Percentiles rank a stretch among this genome's conserved stretches.
phyloP scores from a whole-genome alignment of 1,140 invertebrate genomes.

The Nephila pilipes region DNA sequence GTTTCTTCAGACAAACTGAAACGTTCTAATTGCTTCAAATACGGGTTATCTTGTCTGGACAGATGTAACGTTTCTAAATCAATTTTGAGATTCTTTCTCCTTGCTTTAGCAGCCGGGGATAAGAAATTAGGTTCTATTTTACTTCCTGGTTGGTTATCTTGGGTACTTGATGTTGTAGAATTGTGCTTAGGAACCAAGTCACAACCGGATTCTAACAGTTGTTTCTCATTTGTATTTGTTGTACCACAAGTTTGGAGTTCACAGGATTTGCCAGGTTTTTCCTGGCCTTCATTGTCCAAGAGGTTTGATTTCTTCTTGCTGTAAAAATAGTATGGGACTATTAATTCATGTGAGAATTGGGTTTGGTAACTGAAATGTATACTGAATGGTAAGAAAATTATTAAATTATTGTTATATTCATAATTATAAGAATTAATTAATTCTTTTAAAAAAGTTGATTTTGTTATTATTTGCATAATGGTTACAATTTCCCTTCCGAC shows the following conservation, averaged over 20 bases:
- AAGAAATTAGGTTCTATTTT: conserved; percentile 38
- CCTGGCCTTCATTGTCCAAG: conserved; percentile 22
- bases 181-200: conserved; percentile 1
- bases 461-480: too few species aligned
- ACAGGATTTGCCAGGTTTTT: conserved; percentile 1
- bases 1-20: conserved; percentile 72
- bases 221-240: background rate
- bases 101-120: conserved; percentile 75
- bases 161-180: background rate
- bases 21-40: conserved; percentile 84
- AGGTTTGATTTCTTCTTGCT: conserved; percentile 59
- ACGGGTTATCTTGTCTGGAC: conserved; percentile 91
- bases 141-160: background rate
- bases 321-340: background rate
- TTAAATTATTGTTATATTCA: too few species aligned
- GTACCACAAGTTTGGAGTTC: conserved; percentile 1
- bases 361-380: too few species aligned
- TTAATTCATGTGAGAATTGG: too few species aligned
- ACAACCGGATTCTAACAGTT: background rate
- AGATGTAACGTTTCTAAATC: conserved; percentile 90
- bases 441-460: too few species aligned
- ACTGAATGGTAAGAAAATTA: too few species aligned
- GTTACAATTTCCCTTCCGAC: too few species aligned
- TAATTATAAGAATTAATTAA: too few species aligned
- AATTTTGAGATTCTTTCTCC: conserved; percentile 89